A percentile compares a stretch with the other conserved stretches of the same genome.
Conservation (phyloP, 2,797 vertebrate genomes). For the Sylvilagus floridanus region DNA sequence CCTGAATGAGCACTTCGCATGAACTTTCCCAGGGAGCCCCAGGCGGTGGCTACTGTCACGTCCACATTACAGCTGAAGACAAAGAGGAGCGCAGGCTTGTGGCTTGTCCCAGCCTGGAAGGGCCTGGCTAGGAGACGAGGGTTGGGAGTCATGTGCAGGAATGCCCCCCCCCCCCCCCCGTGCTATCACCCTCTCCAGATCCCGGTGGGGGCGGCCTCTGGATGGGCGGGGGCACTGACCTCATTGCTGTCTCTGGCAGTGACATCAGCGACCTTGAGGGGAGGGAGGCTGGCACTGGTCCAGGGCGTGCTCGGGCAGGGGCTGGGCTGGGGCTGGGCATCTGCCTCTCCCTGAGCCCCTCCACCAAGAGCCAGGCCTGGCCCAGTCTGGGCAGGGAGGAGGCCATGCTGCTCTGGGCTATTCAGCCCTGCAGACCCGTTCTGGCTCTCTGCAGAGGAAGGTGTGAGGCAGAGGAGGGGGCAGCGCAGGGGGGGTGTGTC, state of each 20-base stretch:
- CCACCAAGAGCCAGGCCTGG: neutral
- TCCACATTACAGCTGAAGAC: neutral
- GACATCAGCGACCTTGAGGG: neutral
- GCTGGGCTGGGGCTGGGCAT: neutral
- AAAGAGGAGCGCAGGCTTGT: neutral
- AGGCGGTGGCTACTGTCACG: neutral
- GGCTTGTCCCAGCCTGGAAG: neutral
- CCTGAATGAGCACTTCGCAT: neutral
- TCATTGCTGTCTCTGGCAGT: slow-evolving; percentile 37
- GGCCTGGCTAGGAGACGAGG: neutral
- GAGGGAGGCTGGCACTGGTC: neutral
- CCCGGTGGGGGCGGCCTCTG: slow-evolving; percentile 58
- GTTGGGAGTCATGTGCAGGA: neutral
- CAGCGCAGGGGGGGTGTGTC: neutral
- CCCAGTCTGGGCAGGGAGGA: neutral
- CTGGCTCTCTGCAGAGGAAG: neutral
- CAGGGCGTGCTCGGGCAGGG: neutral
- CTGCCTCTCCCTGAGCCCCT: too few species aligned
- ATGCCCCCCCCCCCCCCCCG: neutral
- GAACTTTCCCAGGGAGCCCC: neutral
- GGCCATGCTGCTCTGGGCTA: neutral
- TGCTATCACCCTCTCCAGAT: slow-evolving; percentile 49
- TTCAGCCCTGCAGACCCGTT: neutral
- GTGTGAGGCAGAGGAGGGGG: neutral
- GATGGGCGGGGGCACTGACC: slow-evolving; percentile 46